Conservation (phyloP, 2,888 invertebrate genomes). For the Diploptera punctata region DNA sequence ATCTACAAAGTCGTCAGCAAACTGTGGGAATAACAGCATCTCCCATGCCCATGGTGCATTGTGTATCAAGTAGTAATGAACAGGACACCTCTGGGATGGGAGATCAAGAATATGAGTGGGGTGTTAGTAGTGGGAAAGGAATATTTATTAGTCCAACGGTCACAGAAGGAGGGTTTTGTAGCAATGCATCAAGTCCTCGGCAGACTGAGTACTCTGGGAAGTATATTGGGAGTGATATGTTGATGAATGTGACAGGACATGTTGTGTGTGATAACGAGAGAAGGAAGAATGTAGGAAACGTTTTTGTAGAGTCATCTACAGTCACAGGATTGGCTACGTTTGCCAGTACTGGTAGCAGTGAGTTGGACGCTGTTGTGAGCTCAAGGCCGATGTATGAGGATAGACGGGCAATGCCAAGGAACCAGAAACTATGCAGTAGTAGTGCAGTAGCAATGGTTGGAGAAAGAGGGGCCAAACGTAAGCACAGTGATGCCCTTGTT, state of each 20-base stretch:
- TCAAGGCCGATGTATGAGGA: conserved; percentile 50
- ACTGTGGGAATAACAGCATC: conserved; percentile 34
- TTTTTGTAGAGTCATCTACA: conserved; percentile 35
- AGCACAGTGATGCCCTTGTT: conserved; percentile 52
- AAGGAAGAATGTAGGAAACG: neutral
- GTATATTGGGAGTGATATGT: conserved; percentile 15
- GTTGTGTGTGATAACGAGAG: conserved; percentile 17
- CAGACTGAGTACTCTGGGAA: conserved; percentile 13
- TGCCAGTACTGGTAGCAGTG: neutral
- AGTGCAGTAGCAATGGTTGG: conserved; percentile 1
- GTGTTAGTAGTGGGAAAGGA: conserved; percentile 53
- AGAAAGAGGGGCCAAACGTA: conserved; percentile 44
- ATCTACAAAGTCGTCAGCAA: conserved; percentile 33
- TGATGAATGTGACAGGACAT: conserved; percentile 20
- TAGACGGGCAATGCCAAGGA: conserved; percentile 1
- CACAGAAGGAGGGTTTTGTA: conserved; percentile 29
- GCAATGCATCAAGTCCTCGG: conserved; percentile 2
- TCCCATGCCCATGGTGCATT: conserved; percentile 76
- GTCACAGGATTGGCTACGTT: conserved; percentile 23
- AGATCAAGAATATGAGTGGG: conserved; percentile 57
- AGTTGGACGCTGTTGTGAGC: conserved; percentile 48
- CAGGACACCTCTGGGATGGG: conserved; percentile 47
- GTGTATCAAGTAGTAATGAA: conserved; percentile 84
- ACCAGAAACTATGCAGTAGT: conserved; percentile 18
- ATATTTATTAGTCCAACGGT: conserved; percentile 23